These are phyloP conservation scores for Macaria notata DNA, from an alignment of 2,888 invertebrate species.

Conservation along the genomic window DNA sequence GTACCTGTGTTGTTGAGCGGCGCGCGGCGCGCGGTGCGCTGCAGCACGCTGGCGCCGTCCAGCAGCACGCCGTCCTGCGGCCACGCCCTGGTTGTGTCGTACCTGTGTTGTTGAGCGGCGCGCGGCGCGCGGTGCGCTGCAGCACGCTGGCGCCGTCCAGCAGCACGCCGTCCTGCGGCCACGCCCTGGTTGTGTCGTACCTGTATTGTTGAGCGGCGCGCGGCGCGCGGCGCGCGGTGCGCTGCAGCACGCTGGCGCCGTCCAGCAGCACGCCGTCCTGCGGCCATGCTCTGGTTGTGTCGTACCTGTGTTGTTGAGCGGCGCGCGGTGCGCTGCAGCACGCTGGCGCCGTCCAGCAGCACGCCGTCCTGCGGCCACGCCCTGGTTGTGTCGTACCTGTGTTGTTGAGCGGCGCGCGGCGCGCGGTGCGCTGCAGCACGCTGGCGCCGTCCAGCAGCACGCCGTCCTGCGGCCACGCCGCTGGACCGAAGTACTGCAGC, in stretches of 20 bases:
- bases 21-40: constrained; percentile 10
- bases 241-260: constrained; percentile 56
- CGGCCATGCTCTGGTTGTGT: constrained; percentile 44
- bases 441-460: constrained; percentile 69
- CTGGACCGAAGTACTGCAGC: constrained; percentile 72
- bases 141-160: no score
- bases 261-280: constrained; percentile 66
- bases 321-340: constrained; percentile 32
- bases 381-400: constrained; percentile 3
- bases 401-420: background rate
- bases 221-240: background rate
- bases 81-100: constrained; percentile 39
- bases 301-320: constrained; percentile 6
- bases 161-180: constrained; percentile 42
- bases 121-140: background rate
- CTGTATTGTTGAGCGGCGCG: constrained; percentile 1
- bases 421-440: constrained; percentile 35
- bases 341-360: constrained; percentile 68
- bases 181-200: constrained; percentile 29
- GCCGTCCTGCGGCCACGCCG: constrained; percentile 57
- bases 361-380: constrained; percentile 61
- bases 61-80: constrained; percentile 62
- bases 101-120: constrained; percentile 4
- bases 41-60: constrained; percentile 62
- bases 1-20: constrained; percentile 5